Base-by-base conservation (phyloP, 2,888 invertebrate species). In the Nycteola revayana region DNA sequence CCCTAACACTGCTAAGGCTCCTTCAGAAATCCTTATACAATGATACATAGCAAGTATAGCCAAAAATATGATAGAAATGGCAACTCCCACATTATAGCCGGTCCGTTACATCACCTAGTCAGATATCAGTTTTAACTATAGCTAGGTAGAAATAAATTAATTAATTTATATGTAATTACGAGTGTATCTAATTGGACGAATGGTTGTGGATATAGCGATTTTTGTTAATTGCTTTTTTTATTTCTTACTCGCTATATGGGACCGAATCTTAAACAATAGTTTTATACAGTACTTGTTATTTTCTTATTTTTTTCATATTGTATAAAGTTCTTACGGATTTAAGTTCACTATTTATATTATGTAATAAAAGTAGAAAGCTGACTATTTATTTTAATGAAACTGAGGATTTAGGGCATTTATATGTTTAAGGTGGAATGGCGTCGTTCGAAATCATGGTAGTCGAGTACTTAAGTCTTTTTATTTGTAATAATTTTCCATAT, bases 101-200 rank as follows among this genome's bases (percentile, higher is more conserved):
- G 68, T 66, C 75, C 73, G 63, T 62, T 66, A 74, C 74, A 76
- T 69, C 77, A 80, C 80, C 86, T 87, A 86, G 87, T 87, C 87
- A 87, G 66, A 76, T 63, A 68, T 64, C 86, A 84, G 80, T 82
- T 83, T 82, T 81, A 78, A 76, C 66, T 72, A 67, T 73, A 75
- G 64, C 75, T 83, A 83, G 78, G 68, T 83, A 81, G 72, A 62
- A 56, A 60, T 72, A 64, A 65, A 71, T 73, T 64, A 75, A 77
- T 75, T 74, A 72, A 77, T 75, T 56, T 49, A 57, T 60, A 55
- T 57, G 44, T 73, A 69, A 52, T 70, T 74, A 71, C 63, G 69
- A 71, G 77, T 74, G 76, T 72, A 68, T 60, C 66, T 70, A 70
- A 69, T 75, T 65, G 70, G 68, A 75, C 54, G 76, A 45, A 78